These are phyloP conservation scores for Thalpophila matura DNA, from an alignment of 2,888 invertebrate genomes.

Conservation along the genomic window DNA sequence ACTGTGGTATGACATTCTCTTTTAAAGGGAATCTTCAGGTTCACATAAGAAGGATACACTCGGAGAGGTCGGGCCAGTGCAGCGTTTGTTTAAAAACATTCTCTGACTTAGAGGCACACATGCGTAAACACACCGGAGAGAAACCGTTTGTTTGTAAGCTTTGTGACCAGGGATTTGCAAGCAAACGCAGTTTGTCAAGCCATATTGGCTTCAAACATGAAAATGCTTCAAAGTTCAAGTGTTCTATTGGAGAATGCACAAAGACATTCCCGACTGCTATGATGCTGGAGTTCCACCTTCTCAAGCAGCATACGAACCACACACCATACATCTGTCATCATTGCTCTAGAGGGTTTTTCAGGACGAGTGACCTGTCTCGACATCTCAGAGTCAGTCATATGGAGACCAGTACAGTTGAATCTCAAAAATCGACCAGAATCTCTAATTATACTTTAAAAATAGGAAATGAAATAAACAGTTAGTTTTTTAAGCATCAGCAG, in stretches of 20 bases:
- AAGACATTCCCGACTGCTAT: slow-evolving; percentile 83
- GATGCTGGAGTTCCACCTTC: slow-evolving; percentile 86
- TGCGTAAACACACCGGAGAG: slow-evolving; percentile 91
- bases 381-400: slow-evolving; percentile 82
- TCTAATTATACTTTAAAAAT: slow-evolving; percentile 11
- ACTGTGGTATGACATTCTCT: slow-evolving; percentile 87
- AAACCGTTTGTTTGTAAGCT: slow-evolving; percentile 82
- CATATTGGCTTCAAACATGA: slow-evolving; percentile 86
- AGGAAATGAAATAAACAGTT: slow-evolving; percentile 7
- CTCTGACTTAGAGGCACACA: slow-evolving; percentile 89
- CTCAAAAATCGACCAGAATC: slow-evolving; percentile 34
- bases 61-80: slow-evolving; percentile 90
- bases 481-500: no score
- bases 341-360: slow-evolving; percentile 84
- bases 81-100: slow-evolving; percentile 88
- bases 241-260: slow-evolving; percentile 82
- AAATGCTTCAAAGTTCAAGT: slow-evolving; percentile 83
- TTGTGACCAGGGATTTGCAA: slow-evolving; percentile 79
- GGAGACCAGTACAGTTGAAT: slow-evolving; percentile 65
- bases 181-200: slow-evolving; percentile 79
- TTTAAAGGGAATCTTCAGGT: slow-evolving; percentile 90
- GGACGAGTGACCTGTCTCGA: slow-evolving; percentile 83
- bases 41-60: slow-evolving; percentile 90
- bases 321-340: slow-evolving; percentile 85
- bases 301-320: slow-evolving; percentile 85